Conservation (phyloP, 2,888 invertebrate genomes). For the Ryuthela nishihirai region DNA sequence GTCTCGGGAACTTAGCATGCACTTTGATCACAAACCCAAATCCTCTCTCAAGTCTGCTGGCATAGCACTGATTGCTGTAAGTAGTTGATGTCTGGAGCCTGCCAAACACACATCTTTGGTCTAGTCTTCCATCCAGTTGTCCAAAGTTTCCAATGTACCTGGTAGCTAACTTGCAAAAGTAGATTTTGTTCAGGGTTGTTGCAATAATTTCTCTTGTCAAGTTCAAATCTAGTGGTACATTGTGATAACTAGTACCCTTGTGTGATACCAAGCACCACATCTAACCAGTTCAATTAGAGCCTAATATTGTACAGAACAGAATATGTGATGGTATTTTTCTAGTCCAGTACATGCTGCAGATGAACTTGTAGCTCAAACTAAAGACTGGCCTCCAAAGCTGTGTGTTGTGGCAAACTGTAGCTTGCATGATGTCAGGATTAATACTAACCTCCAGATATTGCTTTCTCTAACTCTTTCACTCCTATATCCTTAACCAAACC, state of each 20-base stretch:
- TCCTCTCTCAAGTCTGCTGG: conserved; percentile 48
- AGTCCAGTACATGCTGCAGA: conserved; percentile 23
- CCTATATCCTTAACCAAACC: background rate
- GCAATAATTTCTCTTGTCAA: too few relatives aligned
- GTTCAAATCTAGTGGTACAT: too few relatives aligned
- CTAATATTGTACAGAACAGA: background rate
- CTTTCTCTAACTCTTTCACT: conserved; percentile 2
- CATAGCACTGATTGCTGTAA: conserved; percentile 51
- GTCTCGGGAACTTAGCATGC: conserved; percentile 49
- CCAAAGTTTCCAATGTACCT: background rate
- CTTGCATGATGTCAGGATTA: too few relatives aligned
- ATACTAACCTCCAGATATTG: too few relatives aligned
- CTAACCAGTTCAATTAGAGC: too few relatives aligned
- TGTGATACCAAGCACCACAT: too few relatives aligned
- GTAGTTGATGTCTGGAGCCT: conserved; percentile 42
- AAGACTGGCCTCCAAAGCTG: conserved; percentile 8
- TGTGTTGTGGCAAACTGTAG: conserved; percentile 10
- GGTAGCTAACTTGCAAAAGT: too few relatives aligned
- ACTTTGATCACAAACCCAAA: conserved; percentile 50
- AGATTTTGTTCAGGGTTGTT: too few relatives aligned
- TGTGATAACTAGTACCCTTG: too few relatives aligned
- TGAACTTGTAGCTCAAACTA: conserved; percentile 5
- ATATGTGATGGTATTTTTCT: conserved; percentile 29
- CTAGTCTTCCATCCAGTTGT: conserved; percentile 30
- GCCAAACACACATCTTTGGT: conserved; percentile 20